Evolutionary conservation across 2,797 vertebrate genomes (phyloP), one percentile per base, ranked within the genome.

Genomic region (Vultur gryphus): DNA sequence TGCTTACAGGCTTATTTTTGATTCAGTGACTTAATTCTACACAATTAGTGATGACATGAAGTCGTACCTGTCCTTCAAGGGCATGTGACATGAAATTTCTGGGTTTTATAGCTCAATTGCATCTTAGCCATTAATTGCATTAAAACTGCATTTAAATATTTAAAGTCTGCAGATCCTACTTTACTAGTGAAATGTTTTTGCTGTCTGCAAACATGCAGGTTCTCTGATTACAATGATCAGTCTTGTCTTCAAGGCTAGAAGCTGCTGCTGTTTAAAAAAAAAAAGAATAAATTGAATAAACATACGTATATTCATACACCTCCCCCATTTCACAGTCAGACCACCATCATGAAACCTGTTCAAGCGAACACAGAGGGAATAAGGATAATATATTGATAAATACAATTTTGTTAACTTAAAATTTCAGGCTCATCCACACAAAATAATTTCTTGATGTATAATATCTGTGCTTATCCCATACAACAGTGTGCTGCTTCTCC

Each of bases 291-390:
- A 23, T 72, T 28, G 19, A 57, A 31, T 80, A 51, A 43, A 13
- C 17, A 16, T 39, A 16, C 0, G 0, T 48, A 6, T 67, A 12
- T 77, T 39, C 41, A 39, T 61, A 10, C 2, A 58, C 11, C 26
- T 67, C 21, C 23, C 51, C n/a, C 15, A 35, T 88, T 90, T 80
- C 46, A 28, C 29, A 80, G 49, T 11, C 87, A 57, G 41, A 48
- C 16, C 46, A 59, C 26, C 20, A 46, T 57, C 25, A 49, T 28
- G 9, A 77, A 83, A 86, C 17, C 25, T 28, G 10, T 46, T 84
- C 19, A 48, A 61, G 33, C 25, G 67, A 7, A n/a, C 19, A 19
- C 29, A 61, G 25, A 66, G 20, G 26, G 18, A 69, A 19, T 28
- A 17, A 41, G 16, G 33, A 7, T 70, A 54, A 66, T 55, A 19